Percentiles rank a stretch among this genome's conserved stretches.
These are phyloP conservation scores for Tragelaphus oryx DNA, from an alignment of 2,797 vertebrate genomes.

Conservation along the genomic window DNA sequence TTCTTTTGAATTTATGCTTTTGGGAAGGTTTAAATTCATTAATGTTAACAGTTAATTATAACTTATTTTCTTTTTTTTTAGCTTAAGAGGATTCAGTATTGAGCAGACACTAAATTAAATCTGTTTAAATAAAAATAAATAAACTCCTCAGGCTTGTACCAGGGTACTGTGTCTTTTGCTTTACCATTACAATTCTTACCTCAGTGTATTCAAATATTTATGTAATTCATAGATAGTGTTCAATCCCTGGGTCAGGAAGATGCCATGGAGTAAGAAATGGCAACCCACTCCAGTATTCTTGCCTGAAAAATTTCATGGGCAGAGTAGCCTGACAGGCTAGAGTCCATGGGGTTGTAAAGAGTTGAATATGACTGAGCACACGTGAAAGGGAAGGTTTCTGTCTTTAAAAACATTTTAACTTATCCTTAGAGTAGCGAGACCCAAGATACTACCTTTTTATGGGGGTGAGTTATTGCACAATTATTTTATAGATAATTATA, in stretches of 20 bases:
- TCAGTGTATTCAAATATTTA: background rate
- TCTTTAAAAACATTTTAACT: background rate
- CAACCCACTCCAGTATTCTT: background rate
- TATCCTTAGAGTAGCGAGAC: background rate
- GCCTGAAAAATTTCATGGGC: background rate
- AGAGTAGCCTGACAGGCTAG: background rate
- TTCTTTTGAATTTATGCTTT: constrained; percentile 80
- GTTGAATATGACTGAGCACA: background rate
- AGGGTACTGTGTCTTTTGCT: background rate
- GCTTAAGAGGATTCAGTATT: constrained; percentile 77
- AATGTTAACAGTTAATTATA: constrained; percentile 84
- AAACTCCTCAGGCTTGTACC: background rate
- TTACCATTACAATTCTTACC: no score
- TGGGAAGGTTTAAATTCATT: constrained; percentile 81
- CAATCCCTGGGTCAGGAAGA: background rate
- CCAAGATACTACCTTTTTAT: background rate
- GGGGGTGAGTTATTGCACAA: background rate
- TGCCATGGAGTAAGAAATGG: background rate
- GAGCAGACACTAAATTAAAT: constrained; percentile 83
- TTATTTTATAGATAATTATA: background rate
- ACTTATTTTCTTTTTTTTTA: constrained; percentile 77
- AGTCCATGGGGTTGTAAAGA: background rate
- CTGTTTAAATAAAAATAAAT: constrained; percentile 80
- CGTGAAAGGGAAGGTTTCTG: background rate
- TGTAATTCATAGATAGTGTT: background rate